Base-by-base conservation (phyloP, 2,113 vertebrate species). In the Aleadryas rufinucha region DNA sequence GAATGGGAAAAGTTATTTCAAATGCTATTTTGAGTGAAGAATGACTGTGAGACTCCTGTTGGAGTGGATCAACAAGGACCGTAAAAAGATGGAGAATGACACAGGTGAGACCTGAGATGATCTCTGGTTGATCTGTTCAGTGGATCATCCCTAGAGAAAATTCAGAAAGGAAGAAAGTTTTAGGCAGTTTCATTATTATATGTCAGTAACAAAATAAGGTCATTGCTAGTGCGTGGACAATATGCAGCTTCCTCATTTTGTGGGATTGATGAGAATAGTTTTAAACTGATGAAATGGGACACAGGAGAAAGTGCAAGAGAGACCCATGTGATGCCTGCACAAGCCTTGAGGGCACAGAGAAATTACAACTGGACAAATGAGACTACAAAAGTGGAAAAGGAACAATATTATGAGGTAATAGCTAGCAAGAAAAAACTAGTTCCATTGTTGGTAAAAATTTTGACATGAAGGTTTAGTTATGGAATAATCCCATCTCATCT, bases 301-400 rank as follows among this genome's bases (percentile, higher is more conserved):
- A 50, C 13, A 56, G 23, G 22, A 86, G 35, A 86, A 75, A 47
- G 79, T 50, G 30, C 33, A 54, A 66, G 77, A 68, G 49, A 88
- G 26, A 74, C 42, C 26, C 35, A 30, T 28, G 60, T 53, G 53
- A 33, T 37, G 60, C 42, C 50, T 74, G 21, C 50, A 42, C 54
- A 80, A 92, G 63, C 66, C 83, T 88, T 69, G 79, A 83, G 54
- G 76, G 68, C 68, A 89, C 50, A 61, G 47, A 64, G 33, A 93
- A 83, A 90, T 94, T 80, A 90, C 92, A 97, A 90, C 1, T 78
- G 79, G 86, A 90, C 66, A 95, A 94, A 93, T 95, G 86, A 94
- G 68, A 39, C 71, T 66, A 27, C 42, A 59, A 42, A 84, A 69
- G 20, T 54, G 54, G 33, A 39, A 70, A 95, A 90, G 42, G 42